Evolutionary conservation across 2,888 invertebrate genomes (phyloP), one percentile per base, ranked within the genome.

Genomic region (Microctonus brassicae): DNA sequence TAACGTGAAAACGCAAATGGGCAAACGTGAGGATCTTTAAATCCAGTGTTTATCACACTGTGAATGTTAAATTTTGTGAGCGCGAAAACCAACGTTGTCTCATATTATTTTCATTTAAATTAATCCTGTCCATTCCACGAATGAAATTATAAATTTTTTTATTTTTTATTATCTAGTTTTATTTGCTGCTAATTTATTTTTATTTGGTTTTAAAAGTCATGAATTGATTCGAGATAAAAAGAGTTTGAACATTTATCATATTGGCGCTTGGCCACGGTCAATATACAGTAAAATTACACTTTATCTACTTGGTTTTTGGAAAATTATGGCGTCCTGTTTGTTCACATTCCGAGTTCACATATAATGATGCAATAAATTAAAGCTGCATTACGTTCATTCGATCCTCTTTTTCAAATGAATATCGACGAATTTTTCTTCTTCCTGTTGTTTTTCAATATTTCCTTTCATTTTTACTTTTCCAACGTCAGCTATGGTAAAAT

Each of bases 341-440:
- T 42, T 22, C 64, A 47, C 47, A 7, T 47, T 63, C 64, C 73
- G 72, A 7, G 22, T 42, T 22, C 64, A 47, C 47, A 7, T 47
- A 47, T 75, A 78, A 77, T 74, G 75, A 78, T 73, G 72, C 73
- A 55, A 70, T 72, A 75, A 76, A 77, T 78, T 78, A 78, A 78
- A 76, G 75, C 75, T 77, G 77, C 78, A 75, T 78, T 78, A 75
- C 69, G 70, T 24, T 55, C 13, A n/a, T 24, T 24, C 29, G 13
- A 26, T 26, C n/a, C 17, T 17, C 22, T 22, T 55, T 17, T 11
- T 55, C 24, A n/a, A n/a, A n/a, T n/a, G n/a, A n/a, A n/a, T n/a
- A n/a, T n/a, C n/a, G n/a, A n/a, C n/a, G n/a, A 6, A 11, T 11
- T 22, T 55, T 11, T 20, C 11, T 22, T 13, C 55, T 20, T 47